Conservation (phyloP, 1,140 invertebrate genomes). For the Drosophila takahashii region DNA sequence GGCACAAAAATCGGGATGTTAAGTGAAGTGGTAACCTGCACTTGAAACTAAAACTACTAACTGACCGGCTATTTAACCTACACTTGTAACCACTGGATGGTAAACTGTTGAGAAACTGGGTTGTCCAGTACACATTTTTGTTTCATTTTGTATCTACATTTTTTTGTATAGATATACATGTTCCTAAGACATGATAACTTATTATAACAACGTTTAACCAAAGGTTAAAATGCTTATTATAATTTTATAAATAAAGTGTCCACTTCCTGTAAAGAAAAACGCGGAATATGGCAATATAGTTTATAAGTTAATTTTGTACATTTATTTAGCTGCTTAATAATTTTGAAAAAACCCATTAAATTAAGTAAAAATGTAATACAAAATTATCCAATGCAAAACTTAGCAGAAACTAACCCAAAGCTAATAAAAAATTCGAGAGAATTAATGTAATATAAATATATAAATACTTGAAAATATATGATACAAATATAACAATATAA, state of each 20-base stretch:
- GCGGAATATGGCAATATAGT: too few species aligned
- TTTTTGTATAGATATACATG: neutral
- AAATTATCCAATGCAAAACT: neutral
- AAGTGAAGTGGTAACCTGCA: too few species aligned
- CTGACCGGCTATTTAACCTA: neutral
- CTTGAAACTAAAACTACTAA: too few species aligned
- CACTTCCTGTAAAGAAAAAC: neutral
- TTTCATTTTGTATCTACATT: neutral
- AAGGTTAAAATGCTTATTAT: neutral
- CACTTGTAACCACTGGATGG: neutral
- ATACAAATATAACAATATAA: neutral
- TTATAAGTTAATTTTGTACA: neutral
- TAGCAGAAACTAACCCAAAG: too few species aligned
- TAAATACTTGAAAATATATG: too few species aligned
- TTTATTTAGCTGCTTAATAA: neutral
- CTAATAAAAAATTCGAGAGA: too few species aligned
- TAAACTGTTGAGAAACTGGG: neutral
- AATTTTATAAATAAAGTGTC: neutral
- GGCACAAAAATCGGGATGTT: too few species aligned
- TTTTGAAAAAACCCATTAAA: neutral
- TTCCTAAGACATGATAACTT: neutral
- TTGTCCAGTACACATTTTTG: neutral
- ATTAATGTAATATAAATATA: neutral
- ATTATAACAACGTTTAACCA: neutral
- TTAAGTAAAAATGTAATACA: neutral